Base-by-base conservation (phyloP, 2,797 vertebrate species). In the Mormyrus hasselquistii region DNA sequence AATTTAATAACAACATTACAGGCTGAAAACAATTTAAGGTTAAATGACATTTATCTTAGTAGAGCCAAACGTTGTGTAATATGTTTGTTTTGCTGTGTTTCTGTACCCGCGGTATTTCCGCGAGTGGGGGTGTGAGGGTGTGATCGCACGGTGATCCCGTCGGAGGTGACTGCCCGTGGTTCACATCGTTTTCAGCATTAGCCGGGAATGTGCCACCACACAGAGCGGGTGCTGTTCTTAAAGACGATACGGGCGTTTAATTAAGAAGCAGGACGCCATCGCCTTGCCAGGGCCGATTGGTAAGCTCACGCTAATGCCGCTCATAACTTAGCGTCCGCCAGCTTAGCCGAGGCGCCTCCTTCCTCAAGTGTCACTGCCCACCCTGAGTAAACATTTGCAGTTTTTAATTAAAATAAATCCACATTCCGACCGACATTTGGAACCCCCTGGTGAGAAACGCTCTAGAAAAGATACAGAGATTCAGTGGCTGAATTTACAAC, bases 321-420 rank as follows among this genome's bases (percentile, higher is more conserved):
- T 92, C 89, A 86, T 90, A 90, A 92, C 88, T 92, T 92, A 92
- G 92, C 92, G 86, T 88, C 85, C 86, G 88, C 44, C 79, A 90
- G 90, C 89, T 91, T 90, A 69, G 88, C 53, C 16, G 47, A 52
- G 22, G 57, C 88, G 88, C 93, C 92, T 93, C 88, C 88, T 93
- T 47, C 92, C 93, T 92, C 91, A 92, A 93, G 91, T 93, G 92
- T 91, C 92, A 85, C 89, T 90, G 88, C 90, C 91, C 88, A 90
- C 91, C 92, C 92, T 93, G 93, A 93, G 93, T 94, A 94, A 95
- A 96, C 94, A 94, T 91, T 88, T 89, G 90, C 91, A 87, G 89
- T 92, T 90, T 95, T 96, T 95, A 96, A 96, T 96, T 96, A 95
- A 95, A 96, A 96, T 95, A 95, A 95, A 96, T 95, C 95, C 93